phyloP scores from a whole-genome alignment of 2,888 invertebrate species.

The Magallana nippona region DNA sequence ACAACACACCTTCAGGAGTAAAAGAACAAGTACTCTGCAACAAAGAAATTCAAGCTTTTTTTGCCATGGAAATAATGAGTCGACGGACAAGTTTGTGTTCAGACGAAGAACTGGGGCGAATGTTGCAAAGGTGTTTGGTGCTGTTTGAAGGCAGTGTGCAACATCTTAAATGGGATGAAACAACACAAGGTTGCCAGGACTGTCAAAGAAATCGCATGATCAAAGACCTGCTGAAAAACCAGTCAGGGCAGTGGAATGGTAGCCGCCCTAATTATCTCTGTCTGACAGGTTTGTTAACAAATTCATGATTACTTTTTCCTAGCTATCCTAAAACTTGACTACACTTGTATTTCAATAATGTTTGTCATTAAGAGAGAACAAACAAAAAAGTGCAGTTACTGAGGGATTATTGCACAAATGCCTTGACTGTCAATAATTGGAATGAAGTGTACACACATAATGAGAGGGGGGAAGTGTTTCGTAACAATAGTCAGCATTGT shows the following conservation, averaged over 20 bases:
- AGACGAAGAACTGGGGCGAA: conserved; percentile 55
- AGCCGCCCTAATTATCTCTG: conserved; percentile 26
- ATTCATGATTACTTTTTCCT: neutral
- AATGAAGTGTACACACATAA: neutral
- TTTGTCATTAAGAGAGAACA: neutral
- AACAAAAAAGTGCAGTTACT: neutral
- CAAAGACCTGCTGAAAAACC: conserved; percentile 18
- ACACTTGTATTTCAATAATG: conserved; percentile 2
- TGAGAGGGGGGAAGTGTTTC: neutral
- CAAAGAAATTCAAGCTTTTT: neutral
- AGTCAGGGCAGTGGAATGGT: conserved; percentile 14
- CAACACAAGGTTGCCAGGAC: conserved; percentile 39
- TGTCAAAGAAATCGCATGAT: conserved; percentile 43
- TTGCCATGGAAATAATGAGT: conserved; percentile 26
- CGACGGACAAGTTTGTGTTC: conserved; percentile 1
- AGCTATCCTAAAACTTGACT: neutral
- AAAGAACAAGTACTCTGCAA: neutral
- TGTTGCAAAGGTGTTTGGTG: conserved; percentile 57
- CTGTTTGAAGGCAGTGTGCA: conserved; percentile 61
- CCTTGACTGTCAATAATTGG: conserved; percentile 6
- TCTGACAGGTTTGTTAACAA: conserved; percentile 16
- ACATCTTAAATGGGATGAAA: conserved; percentile 61
- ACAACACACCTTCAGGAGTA: conserved; percentile 1
- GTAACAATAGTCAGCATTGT: neutral
- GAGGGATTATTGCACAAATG: neutral